Base-by-base conservation (phyloP, 2,888 invertebrate genomes). In the Euplexia lucipara region DNA sequence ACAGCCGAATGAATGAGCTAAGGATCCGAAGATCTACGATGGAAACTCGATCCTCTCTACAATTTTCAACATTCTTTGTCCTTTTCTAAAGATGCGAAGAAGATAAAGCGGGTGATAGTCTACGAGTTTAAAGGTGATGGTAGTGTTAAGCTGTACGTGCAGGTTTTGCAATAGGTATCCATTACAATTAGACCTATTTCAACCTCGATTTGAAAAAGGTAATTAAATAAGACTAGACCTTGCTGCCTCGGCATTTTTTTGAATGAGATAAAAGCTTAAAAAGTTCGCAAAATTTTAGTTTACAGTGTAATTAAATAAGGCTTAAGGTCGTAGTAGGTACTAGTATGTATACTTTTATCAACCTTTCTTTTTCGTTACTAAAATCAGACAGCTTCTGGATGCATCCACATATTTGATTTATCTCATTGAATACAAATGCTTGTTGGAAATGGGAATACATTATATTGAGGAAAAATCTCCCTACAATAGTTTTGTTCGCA, bases 1-100 rank as follows among this genome's bases (percentile, higher is more conserved):
- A 80, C 84, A 78, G 78, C 80, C 82, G 88, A 88, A 82, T 87
- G 89, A 89, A 84, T 83, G 83, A 81, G 71, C 74, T 70, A 63
- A 68, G 66, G 68, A 73, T 76, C 61, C 67, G 62, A 68, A 58
- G 35, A 61, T 57, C 60, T 84, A 85, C 84, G 74, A 83, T 64
- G 67, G 61, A 61, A 79, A 77, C 79, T 82, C 81, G 70, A 72
- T 79, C 54, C 68, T 52, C 41, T 70, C 52, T 56, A 72, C 70
- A 70, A 70, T 75, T 63, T 53, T 47, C 7, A 47, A 62, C 49
- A 53, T 30, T 45, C n/a, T 48, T 77, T 52, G 58, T 81, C 80
- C 66, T 75, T 78, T 71, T 82, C 64, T 64, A 67, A 73, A 62
- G 18, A 20, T 14, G 41, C 10, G 8, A 12, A 57, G 37, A 30